These are phyloP conservation scores for Equus przewalskii DNA, from an alignment of 2,113 vertebrate genomes.

Conservation along the genomic window DNA sequence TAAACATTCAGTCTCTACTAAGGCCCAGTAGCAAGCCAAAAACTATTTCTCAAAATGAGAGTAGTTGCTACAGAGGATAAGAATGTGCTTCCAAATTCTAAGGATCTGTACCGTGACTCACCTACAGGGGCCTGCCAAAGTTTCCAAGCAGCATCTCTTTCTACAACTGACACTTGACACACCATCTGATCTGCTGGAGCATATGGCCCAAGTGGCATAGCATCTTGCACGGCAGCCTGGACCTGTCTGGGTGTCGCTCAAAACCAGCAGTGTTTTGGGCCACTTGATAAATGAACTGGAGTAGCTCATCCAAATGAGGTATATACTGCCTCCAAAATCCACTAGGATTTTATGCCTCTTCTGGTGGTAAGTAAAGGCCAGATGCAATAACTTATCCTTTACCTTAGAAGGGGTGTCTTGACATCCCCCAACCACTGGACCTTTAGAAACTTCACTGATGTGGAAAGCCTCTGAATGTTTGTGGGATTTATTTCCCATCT, in stretches of 20 bases:
- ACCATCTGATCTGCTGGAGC: not conserved
- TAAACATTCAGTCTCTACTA: not conserved
- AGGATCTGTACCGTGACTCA: not conserved
- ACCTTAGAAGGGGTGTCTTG: not conserved
- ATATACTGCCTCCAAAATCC: not conserved
- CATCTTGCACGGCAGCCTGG: not conserved
- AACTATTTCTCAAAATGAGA: not conserved
- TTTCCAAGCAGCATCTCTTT: not conserved
- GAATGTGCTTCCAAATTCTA: not conserved
- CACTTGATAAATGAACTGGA: not conserved
- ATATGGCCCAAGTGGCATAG: not conserved
- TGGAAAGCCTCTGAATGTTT: not conserved
- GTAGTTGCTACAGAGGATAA: not conserved
- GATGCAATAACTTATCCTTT: not conserved
- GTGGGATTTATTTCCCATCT: not conserved
- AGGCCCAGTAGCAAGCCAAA: not conserved
- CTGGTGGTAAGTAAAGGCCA: not conserved
- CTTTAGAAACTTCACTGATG: not conserved
- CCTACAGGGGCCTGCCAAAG: not conserved
- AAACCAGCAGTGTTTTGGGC: not conserved
- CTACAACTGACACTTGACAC: not conserved
- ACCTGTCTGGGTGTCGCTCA: not conserved
- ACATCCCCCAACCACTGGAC: not conserved
- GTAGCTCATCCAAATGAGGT: not conserved
- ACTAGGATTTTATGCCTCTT: not conserved